Conservation (phyloP, 1,140 invertebrate species). For the Diachasmimorpha longicaudata region DNA sequence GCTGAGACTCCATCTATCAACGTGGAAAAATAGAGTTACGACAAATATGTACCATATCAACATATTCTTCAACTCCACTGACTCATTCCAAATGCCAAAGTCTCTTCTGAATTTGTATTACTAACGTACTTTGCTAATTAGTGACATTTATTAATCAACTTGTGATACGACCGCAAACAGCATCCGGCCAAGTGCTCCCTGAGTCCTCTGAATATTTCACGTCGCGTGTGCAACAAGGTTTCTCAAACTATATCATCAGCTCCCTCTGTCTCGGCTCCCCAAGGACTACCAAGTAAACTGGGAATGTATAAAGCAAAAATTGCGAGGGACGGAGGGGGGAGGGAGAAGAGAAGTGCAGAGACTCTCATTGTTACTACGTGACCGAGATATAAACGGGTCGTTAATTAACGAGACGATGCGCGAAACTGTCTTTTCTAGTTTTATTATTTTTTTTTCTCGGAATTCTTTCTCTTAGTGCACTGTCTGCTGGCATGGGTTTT, state of each 20-base stretch:
- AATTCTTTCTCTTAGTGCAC: not conserved
- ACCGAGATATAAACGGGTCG: constrained; percentile 27
- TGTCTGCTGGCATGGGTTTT: not conserved
- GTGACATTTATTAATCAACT: constrained; percentile 39
- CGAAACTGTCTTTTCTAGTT: not conserved
- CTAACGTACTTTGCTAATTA: constrained; percentile 35
- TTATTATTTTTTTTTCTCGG: not conserved
- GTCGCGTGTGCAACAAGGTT: not conserved
- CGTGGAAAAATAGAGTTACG: too few relatives aligned
- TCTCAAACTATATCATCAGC: not conserved
- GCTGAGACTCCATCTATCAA: too few relatives aligned
- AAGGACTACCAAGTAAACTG: not conserved
- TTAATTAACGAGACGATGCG: constrained; percentile 22
- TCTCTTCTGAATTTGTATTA: constrained; percentile 1
- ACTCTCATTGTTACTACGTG: constrained; percentile 17
- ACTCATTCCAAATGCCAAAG: not conserved
- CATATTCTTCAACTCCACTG: not conserved
- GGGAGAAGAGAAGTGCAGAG: constrained; percentile 5
- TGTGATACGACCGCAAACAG: constrained; percentile 16
- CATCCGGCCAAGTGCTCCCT: not conserved
- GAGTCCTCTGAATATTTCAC: constrained; percentile 6
- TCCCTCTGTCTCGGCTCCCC: constrained; percentile 1
- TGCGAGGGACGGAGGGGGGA: not conserved
- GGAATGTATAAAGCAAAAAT: not conserved
- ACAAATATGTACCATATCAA: not conserved